Percentiles rank a stretch among this genome's conserved stretches.
Conservation (phyloP, 1,140 invertebrate species). For the Teleogryllus occipitalis region DNA sequence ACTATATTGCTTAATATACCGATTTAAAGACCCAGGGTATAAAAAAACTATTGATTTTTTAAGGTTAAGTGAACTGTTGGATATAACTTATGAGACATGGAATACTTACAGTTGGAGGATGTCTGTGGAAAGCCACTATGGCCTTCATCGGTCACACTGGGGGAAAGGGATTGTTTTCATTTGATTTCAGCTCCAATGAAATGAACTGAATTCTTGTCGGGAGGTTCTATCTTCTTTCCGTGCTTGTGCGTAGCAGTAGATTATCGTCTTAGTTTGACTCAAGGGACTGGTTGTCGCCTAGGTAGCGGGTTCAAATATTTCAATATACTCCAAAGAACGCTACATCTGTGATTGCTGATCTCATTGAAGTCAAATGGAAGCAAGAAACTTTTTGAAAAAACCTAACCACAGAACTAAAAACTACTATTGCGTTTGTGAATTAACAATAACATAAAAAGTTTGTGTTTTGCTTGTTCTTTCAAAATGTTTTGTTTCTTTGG, state of each 20-base stretch:
- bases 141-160: not conserved
- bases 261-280: no score
- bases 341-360: not conserved
- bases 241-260: no score
- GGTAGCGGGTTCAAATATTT: not conserved
- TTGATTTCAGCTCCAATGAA: not conserved
- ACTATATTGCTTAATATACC: not conserved
- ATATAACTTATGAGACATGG: slow-evolving; percentile 5
- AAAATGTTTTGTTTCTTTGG: slow-evolving; percentile 2
- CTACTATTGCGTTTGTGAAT: not conserved
- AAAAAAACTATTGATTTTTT: not conserved
- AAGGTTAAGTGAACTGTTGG: not conserved
- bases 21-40: not conserved
- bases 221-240: not conserved
- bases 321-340: not conserved
- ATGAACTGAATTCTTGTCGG: not conserved
- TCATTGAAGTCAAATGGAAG: not conserved
- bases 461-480: not conserved
- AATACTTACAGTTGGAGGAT: not conserved
- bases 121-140: not conserved
- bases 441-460: not conserved
- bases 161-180: not conserved
- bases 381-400: not conserved
- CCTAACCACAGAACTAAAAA: not conserved
- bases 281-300: no score